Base-by-base conservation (phyloP, 2,113 vertebrate species). In the Mesitornis unicolor region DNA sequence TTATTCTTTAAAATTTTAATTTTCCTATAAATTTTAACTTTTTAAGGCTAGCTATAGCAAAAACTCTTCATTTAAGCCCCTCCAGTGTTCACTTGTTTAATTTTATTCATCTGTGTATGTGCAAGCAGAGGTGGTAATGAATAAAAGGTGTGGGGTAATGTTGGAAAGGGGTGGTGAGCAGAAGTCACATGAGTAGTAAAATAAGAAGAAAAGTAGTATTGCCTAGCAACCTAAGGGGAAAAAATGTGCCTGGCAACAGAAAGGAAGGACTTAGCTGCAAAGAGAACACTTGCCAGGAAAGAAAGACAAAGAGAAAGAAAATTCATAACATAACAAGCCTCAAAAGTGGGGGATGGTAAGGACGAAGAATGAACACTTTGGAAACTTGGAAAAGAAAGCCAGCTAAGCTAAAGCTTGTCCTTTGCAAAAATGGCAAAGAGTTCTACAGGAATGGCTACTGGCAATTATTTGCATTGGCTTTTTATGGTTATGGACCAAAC, bases 151-250 rank as follows among this genome's bases (percentile, higher is more conserved):
- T 76, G 83, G 85, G 83, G 86, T 92, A 56, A 93, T 84, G 64
- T 20, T 93, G 35, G 40, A 89, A 92, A 57, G 20, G 51, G 50
- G 75, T 78, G 36, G 95, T 92, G 76, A 96, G 76, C 82, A 90
- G 48, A 93, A 96, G 82, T 96, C 95, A 96, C 83, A 90, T 96
- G 95, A 93, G 73, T 42, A 88, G 83, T 68, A 95, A 94, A 96
- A 89, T 83, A 91, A 96, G 90, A 91, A 90, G 60, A 93, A 90
- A 92, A 82, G 56, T 93, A 89, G 89, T 79, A 94, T 69, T 89
- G 94, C 90, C 51, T 96, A 96, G 96, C 93, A 97, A 96, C 95
- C 43, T 84, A 74, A 68, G 6, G 4, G 2, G 43, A 64, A 96
- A 85, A 38, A 10, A 17, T 9, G 51, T 84, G 53, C 93, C 68